Percentiles rank a stretch among this genome's conserved stretches.
These are phyloP conservation scores for Octopus sinensis DNA, from an alignment of 1,140 invertebrate genomes.

Conservation along the genomic window DNA sequence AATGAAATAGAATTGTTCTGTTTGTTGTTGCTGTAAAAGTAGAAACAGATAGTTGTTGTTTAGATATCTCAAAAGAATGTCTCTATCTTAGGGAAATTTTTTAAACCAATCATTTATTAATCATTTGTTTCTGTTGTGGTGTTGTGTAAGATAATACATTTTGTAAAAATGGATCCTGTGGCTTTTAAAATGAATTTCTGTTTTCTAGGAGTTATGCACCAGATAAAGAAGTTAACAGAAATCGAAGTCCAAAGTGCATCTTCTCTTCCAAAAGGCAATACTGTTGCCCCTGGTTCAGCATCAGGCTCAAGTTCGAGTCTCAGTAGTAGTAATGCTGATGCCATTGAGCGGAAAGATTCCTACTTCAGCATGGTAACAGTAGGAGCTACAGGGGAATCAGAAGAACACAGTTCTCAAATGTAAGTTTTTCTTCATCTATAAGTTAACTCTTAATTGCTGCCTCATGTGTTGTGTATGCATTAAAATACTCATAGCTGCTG, in stretches of 20 bases:
- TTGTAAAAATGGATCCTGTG: too few species aligned
- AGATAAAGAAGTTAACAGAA: slow-evolving; percentile 67
- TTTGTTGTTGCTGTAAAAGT: too few species aligned
- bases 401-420: slow-evolving; percentile 58
- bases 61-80: too few species aligned
- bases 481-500: too few species aligned
- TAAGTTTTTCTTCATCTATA: slow-evolving; percentile 31
- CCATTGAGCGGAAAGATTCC: slow-evolving; percentile 23
- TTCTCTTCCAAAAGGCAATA: not conserved
- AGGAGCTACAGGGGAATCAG: slow-evolving; percentile 26
- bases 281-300: slow-evolving; percentile 17
- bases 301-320: slow-evolving; percentile 31
- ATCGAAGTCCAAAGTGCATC: slow-evolving; percentile 54
- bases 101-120: too few species aligned
- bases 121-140: too few species aligned
- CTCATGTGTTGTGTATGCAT: too few species aligned
- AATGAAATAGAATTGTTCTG: too few species aligned
- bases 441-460: too few species aligned
- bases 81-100: too few species aligned
- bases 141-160: too few species aligned
- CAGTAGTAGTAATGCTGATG: slow-evolving; percentile 33
- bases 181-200: not conserved
- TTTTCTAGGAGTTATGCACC: slow-evolving; percentile 76
- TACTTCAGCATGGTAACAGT: slow-evolving; percentile 22
- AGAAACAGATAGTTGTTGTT: too few species aligned